Conservation (phyloP, 2,888 invertebrate species). For the Xanthorhoe designata region DNA sequence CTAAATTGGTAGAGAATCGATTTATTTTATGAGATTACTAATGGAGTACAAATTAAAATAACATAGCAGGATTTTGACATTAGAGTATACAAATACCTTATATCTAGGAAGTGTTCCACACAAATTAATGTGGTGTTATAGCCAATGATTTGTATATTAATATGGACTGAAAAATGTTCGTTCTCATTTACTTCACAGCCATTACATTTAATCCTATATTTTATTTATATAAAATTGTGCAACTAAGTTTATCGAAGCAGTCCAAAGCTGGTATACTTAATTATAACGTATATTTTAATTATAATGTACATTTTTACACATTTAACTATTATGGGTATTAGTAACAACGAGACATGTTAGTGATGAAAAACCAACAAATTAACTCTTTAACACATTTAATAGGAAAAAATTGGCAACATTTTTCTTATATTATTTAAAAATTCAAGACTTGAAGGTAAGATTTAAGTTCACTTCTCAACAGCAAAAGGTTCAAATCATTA, state of each 20-base stretch:
- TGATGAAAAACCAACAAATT: constrained; percentile 34
- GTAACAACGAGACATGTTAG: constrained; percentile 47
- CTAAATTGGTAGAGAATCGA: background rate
- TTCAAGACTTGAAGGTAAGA: constrained; percentile 7
- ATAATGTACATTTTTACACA: constrained; percentile 36
- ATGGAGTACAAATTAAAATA: background rate
- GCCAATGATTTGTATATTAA: constrained; percentile 41
- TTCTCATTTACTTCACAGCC: constrained; percentile 80
- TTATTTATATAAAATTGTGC: constrained; percentile 42
- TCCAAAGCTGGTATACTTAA: constrained; percentile 33
- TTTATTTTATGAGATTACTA: background rate
- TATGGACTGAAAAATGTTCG: constrained; percentile 68
- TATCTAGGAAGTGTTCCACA: background rate
- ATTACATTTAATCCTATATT: constrained; percentile 69
- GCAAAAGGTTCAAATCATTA: background rate
- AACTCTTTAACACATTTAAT: constrained; percentile 45
- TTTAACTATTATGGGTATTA: constrained; percentile 32
- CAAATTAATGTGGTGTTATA: background rate
- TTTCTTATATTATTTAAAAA: constrained; percentile 34
- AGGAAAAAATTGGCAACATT: constrained; percentile 53
- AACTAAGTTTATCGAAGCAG: constrained; percentile 37
- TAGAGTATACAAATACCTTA: background rate
- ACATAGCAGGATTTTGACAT: background rate
- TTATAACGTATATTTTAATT: constrained; percentile 33
- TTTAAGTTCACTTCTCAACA: constrained; percentile 16